These are phyloP conservation scores for Drosophila lowei DNA, from an alignment of 1,140 invertebrate species.

Conservation along the genomic window DNA sequence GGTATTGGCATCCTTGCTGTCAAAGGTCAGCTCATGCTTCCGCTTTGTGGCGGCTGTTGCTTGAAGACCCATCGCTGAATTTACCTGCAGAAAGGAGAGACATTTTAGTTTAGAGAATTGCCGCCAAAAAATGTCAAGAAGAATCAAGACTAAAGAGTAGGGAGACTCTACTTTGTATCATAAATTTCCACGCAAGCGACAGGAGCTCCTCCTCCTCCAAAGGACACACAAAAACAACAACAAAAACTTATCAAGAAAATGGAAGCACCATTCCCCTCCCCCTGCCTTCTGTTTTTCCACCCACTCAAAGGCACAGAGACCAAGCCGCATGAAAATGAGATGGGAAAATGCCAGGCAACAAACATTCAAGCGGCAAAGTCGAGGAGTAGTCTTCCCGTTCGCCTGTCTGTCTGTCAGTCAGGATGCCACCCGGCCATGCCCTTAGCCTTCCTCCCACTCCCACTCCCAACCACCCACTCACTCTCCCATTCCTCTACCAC, in stretches of 20 bases:
- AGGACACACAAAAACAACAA: conserved; percentile 29
- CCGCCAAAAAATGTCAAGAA: conserved; percentile 16
- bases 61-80: conserved; percentile 91
- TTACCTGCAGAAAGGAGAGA: conserved; percentile 85
- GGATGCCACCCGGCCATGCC: conserved; percentile 8
- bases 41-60: conserved; percentile 88
- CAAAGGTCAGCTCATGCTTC: conserved; percentile 85
- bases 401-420: conserved; percentile 38
- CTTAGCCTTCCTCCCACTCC: conserved; percentile 26
- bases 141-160: conserved; percentile 1
- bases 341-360: conserved; percentile 43
- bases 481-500: too few relatives aligned
- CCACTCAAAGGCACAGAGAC: conserved; percentile 20
- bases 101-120: conserved; percentile 47
- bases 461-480: conserved; percentile 20
- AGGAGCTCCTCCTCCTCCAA: conserved; percentile 50
- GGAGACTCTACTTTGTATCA: conserved; percentile 30
- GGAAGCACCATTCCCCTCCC: conserved; percentile 47
- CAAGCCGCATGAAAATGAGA: conserved; percentile 36
- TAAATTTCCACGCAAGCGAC: conserved; percentile 32
- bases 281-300: conserved; percentile 28
- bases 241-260: conserved; percentile 77
- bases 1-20: conserved; percentile 78
- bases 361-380: conserved; percentile 40
- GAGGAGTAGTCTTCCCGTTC: conserved; percentile 8